Evolutionary conservation across 2,113 vertebrate species (phyloP).

Genomic region (Pogonocichla stellata): DNA sequence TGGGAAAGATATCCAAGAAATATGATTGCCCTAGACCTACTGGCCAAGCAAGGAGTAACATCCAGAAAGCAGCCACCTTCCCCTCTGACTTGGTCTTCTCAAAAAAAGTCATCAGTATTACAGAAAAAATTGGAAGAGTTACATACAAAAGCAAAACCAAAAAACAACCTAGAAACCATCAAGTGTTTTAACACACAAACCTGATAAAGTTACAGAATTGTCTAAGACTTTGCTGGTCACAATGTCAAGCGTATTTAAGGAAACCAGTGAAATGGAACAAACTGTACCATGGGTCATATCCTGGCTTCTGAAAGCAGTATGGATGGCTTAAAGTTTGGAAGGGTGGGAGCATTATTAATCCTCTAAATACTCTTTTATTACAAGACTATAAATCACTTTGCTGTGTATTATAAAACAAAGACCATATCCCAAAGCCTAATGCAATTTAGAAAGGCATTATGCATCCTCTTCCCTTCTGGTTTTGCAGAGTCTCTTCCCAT

Average conservation of each 20-base stretch:
- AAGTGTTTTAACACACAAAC: background rate
- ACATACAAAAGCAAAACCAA: too few species aligned
- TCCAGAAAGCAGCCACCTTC: background rate
- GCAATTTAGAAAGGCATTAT: background rate
- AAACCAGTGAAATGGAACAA: background rate
- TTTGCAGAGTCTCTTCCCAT: background rate
- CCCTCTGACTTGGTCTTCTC: background rate
- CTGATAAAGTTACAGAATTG: background rate
- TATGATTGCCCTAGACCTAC: background rate
- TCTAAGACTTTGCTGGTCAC: background rate
- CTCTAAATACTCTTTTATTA: background rate
- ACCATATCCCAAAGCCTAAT: background rate
- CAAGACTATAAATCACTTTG: background rate
- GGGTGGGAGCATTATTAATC: background rate
- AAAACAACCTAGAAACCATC: background rate
- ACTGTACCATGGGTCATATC: accelerated
- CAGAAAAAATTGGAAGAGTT: background rate
- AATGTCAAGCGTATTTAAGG: background rate
- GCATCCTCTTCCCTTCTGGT: background rate
- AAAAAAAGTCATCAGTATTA: background rate
- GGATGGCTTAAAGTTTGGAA: background rate
- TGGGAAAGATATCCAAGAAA: background rate
- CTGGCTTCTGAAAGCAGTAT: background rate
- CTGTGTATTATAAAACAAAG: background rate
- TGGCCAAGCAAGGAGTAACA: background rate